Conservation (phyloP, 2,888 invertebrate species). For the Lycia hirtaria region DNA sequence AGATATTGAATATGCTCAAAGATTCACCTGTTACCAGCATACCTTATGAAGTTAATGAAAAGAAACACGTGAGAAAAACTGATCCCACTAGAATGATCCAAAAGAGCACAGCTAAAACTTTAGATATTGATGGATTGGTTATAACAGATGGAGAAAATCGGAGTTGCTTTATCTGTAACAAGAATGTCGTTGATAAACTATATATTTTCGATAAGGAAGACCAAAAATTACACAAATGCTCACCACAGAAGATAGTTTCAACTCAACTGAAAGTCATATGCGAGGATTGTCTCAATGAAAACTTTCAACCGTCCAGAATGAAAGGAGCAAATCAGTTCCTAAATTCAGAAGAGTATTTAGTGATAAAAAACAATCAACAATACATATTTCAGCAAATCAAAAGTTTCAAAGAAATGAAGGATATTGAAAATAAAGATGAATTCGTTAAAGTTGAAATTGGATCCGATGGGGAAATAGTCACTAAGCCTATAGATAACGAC, state of each 20-base stretch:
- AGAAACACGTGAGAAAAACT: conserved; percentile 72
- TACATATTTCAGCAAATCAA: conserved; percentile 74
- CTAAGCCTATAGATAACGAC: conserved; percentile 63
- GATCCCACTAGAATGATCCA: conserved; percentile 70
- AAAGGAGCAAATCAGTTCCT: conserved; percentile 71
- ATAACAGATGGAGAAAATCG: conserved; percentile 63
- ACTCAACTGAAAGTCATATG: conserved; percentile 75
- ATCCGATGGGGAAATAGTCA: conserved; percentile 74
- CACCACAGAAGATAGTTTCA: conserved; percentile 66
- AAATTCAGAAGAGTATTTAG: conserved; percentile 71
- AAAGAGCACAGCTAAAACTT: conserved; percentile 60
- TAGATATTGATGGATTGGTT: conserved; percentile 63
- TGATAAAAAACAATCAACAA: conserved; percentile 78
- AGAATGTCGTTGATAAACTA: conserved; percentile 70
- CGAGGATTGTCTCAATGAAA: conserved; percentile 65
- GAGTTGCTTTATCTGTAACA: conserved; percentile 73
- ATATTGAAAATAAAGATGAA: conserved; percentile 52
- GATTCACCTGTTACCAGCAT: conserved; percentile 73
- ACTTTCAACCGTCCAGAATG: conserved; percentile 69
- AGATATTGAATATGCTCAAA: conserved; percentile 77
- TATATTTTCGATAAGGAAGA: conserved; percentile 80
- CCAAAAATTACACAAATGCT: conserved; percentile 70
- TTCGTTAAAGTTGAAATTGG: conserved; percentile 76
- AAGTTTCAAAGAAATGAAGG: conserved; percentile 49
- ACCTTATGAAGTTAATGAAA: conserved; percentile 67